Evolutionary conservation across 2,888 invertebrate genomes (phyloP), one percentile per base, ranked within the genome.

Genomic region (Charanyca ferruginea): DNA sequence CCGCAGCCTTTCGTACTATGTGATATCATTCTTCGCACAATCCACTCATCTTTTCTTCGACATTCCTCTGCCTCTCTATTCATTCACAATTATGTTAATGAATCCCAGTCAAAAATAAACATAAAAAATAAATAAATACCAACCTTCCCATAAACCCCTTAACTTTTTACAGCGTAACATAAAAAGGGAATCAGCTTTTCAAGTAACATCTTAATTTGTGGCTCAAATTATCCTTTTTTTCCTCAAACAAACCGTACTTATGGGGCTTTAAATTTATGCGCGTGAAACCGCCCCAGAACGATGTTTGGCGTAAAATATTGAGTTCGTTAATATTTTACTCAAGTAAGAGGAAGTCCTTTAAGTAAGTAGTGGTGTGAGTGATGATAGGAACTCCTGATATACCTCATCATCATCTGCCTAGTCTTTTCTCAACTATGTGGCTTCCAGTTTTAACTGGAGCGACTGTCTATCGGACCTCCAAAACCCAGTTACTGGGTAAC

Each of bases 281-380:
- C 47, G 13, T 18, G 32, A 55, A 47, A 51, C 73, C 52, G 13
- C 42, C 60, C 47, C 2, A 7, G 4, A 57, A 44, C 8, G 32
- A n/a, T 47, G 44, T 73, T 68, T 5, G 5, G 44, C 8, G 69
- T 68, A 64, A 77, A 80, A 69, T 76, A 79, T 76, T 4, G 52
- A 28, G 55, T 66, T 72, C 65, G 72, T 79, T 79, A 66, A 72
- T 62, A 64, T 66, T 66, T 58, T 23, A 9, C 25, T 60, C 35
- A 52, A 66, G 42, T 23, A 44, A 41, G 35, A 23, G 6, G 11
- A 20, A 35, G 8, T 11, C 38, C 23, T 54, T 72, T 38, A 9
- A 0, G 6, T 44, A 47, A 70, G 51, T 45, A 44, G 28, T n/a
- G 6, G 13, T 28, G 13, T 9, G 7, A 5, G 13, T 3, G 38